phyloP scores from a whole-genome alignment of 2,888 invertebrate species.

The Thyatira batis region DNA sequence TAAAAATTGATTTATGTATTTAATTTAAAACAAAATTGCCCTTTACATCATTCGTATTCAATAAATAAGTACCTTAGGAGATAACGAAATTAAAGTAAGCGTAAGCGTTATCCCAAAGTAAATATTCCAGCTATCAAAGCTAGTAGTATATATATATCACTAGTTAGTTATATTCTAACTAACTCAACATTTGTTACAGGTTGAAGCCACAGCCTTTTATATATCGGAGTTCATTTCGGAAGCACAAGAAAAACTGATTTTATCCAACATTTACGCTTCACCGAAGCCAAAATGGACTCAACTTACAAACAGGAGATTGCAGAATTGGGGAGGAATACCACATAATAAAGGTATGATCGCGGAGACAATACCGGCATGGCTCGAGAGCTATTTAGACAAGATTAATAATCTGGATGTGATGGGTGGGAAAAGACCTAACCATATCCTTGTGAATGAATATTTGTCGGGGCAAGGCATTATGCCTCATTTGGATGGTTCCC shows the following conservation, averaged over 20 bases:
- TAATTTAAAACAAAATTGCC: too few species aligned
- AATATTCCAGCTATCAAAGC: too few species aligned
- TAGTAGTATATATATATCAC: too few species aligned
- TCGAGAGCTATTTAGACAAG: constrained; percentile 86
- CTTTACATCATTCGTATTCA: too few species aligned
- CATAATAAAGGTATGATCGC: constrained; percentile 96
- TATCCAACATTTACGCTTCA: constrained; percentile 87
- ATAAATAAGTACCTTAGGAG: too few species aligned
- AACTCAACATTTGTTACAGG: constrained; percentile 50
- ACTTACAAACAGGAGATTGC: constrained; percentile 93
- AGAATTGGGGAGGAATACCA: constrained; percentile 98
- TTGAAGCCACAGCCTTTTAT: constrained; percentile 87
- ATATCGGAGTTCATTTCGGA: constrained; percentile 92
- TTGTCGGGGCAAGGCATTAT: constrained; percentile 96
- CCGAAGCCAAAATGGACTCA: constrained; percentile 99
- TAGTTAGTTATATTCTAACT: background rate
- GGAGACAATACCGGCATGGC: constrained; percentile 94
- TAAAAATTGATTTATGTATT: too few species aligned
- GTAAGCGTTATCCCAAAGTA: too few species aligned
- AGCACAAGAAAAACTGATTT: constrained; percentile 87
- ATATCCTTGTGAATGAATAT: constrained; percentile 97
- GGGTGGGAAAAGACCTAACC: constrained; percentile 90
- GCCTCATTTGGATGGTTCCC: constrained; percentile 97
- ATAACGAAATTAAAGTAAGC: too few species aligned
- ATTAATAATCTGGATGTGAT: constrained; percentile 87